Evolutionary conservation across 2,888 invertebrate genomes (phyloP), one percentile per base, ranked within the genome.

Genomic region (Taenaris catops): DNA sequence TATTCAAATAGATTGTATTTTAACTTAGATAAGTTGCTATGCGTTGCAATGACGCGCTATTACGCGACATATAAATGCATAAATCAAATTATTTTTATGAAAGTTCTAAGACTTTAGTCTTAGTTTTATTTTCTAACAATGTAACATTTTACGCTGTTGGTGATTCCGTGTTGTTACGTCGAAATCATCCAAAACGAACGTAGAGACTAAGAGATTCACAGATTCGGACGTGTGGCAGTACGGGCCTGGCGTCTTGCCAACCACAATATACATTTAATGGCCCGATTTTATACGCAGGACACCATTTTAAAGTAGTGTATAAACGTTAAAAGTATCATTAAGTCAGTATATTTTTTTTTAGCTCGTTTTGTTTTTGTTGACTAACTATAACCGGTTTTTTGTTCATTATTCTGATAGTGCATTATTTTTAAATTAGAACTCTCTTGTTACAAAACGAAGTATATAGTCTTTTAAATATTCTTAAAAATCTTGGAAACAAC

Each of bases 291-390:
- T 72, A 69, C 70, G 67, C 70, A 70, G 71, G 65, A 72, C 73
- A 74, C 72, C 64, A 70, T 75, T 79, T 72, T 72, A 71, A 78
- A 80, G 68, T 70, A 72, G 61, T 68, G 63, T 61, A 68, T 75
- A 71, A 73, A 74, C 58, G 63, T 68, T 74, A 70, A 68, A 68
- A 64, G 66, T 70, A 65, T 66, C 64, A 71, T 71, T 70, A 63
- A 67, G 65, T 65, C 62, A 63, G 55, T 39, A 39, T 35, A 39
- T 37, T 32, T 45, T 35, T 46, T 43, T 53, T 51, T 56, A 48
- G 59, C 48, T 46, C 55, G 57, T 63, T 58, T 49, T 44, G 58
- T 63, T 60, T 49, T 39, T 42, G 48, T 54, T 48, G 53, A 43
- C 23, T 43, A 16, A 31, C 16, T 16, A 14, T n/a, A 16, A 8